phyloP scores from a whole-genome alignment of 2,797 vertebrate species.

The Lithobates pipiens region DNA sequence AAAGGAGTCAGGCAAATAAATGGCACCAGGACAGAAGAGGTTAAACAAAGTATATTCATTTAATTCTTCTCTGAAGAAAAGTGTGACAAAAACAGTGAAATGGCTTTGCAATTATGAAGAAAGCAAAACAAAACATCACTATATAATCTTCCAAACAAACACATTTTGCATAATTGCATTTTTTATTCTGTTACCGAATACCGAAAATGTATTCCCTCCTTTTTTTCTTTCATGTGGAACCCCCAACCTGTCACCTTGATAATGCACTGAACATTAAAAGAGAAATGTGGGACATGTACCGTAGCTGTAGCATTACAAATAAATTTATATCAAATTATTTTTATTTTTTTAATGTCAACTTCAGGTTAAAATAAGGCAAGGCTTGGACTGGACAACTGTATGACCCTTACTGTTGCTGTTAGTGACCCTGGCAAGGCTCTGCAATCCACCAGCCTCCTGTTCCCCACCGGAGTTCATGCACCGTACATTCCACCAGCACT shows the following conservation, averaged over 20 bases:
- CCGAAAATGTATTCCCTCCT: no score
- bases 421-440: no score
- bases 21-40: neutral
- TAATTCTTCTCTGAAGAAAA: constrained; percentile 55
- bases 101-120: constrained; percentile 32
- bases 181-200: neutral
- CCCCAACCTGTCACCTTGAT: neutral
- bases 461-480: neutral
- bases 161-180: neutral
- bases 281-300: neutral
- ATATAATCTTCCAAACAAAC: neutral
- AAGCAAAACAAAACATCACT: constrained; percentile 8
- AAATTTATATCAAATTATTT: neutral
- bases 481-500: no score
- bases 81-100: constrained; percentile 44
- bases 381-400: no score
- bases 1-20: neutral
- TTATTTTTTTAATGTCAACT: no score
- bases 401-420: no score
- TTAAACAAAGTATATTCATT: constrained; percentile 52
- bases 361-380: no score
- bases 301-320: neutral
- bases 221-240: neutral
- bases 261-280: neutral
- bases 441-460: neutral